phyloP scores from a whole-genome alignment of 2,113 vertebrate genomes.

The Tenebrosternarchus preto region DNA sequence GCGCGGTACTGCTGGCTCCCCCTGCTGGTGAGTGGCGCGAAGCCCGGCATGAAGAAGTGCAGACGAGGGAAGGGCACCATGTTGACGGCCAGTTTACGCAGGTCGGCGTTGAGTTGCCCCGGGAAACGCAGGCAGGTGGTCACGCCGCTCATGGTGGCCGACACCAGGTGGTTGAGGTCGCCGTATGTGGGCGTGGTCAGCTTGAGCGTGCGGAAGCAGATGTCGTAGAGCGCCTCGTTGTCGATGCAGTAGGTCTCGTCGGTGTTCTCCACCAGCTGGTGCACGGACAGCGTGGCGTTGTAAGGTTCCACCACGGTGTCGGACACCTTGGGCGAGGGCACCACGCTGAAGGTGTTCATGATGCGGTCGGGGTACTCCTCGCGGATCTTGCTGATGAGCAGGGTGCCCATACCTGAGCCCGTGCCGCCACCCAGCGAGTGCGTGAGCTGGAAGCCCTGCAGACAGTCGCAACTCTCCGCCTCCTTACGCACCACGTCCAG shows the following conservation, averaged over 20 bases:
- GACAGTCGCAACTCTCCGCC: conserved; percentile 79
- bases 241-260: conserved; percentile 82
- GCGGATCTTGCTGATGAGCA: conserved; percentile 81
- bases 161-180: conserved; percentile 81
- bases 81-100: conserved; percentile 80
- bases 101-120: conserved; percentile 79
- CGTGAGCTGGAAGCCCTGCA: conserved; percentile 82
- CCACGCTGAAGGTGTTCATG: conserved; percentile 83
- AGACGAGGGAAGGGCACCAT: conserved; percentile 84
- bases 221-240: conserved; percentile 81
- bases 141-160: conserved; percentile 81
- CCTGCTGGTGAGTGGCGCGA: conserved; percentile 80
- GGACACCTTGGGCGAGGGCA: conserved; percentile 80
- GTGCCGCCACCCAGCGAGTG: conserved; percentile 79
- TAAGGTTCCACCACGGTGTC: conserved; percentile 83
- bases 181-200: conserved; percentile 81
- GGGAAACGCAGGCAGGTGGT: conserved; percentile 82
- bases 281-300: conserved; percentile 81
- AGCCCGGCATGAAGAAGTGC: conserved; percentile 83
- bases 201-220: conserved; percentile 82
- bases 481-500: conserved; percentile 80
- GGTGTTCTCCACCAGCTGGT: conserved; percentile 82
- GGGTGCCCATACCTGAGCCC: conserved; percentile 79
- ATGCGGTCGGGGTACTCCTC: conserved; percentile 82
- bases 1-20: conserved; percentile 80